Base-by-base conservation (phyloP, 1,140 invertebrate genomes). In the Tigriopus japonicus region DNA sequence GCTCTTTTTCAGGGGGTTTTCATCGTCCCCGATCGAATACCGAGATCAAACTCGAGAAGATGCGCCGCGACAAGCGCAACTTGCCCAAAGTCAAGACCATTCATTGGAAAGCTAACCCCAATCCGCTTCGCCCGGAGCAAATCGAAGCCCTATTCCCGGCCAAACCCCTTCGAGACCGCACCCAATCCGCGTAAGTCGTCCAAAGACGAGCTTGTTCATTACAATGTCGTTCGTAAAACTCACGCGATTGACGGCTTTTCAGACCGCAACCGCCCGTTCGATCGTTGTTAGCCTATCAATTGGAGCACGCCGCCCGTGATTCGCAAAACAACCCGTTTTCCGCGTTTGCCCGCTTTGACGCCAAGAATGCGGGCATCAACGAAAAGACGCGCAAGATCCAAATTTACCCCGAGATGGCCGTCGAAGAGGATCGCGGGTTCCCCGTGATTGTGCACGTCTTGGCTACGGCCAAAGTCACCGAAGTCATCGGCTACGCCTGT, bases 1-100 rank as follows among this genome's bases (percentile, higher is more conserved):
- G n/a, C n/a, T n/a, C n/a, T n/a, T n/a, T 35, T 35, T 35, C 28
- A 35, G 28, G 28, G 3, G n/a, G 21, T 14, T 54, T 28, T 14
- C 52, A 54, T 21, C 52, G 52, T 3, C 21, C 35, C 14, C 14
- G 52, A 1, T 54, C 52, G 1, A 54, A 54, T 28, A 54, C 52
- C n/a, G 52, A 54, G 21, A 54, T 54, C 52, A 54, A 54, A 28
- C 35, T 54, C 5, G 52, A 54, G 52, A 54, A 54, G 52, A 23
- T 54, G 21, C 21, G 35, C 5, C 52, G 24, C 7, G 17, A 54
- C n/a, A 21, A 28, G 17, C 52, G 52, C 7, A 54, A 54, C 35
- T 21, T 28, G 17, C 17, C 14, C 14, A 54, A 54, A 13, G 35
- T n/a, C 14, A 54, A 54, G 52, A 54, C 35, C 52, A 28, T 54